Evolutionary conservation across 2,797 vertebrate genomes (phyloP), one percentile per base, ranked within the genome.

Genomic region (Lycodopsis pacificus): DNA sequence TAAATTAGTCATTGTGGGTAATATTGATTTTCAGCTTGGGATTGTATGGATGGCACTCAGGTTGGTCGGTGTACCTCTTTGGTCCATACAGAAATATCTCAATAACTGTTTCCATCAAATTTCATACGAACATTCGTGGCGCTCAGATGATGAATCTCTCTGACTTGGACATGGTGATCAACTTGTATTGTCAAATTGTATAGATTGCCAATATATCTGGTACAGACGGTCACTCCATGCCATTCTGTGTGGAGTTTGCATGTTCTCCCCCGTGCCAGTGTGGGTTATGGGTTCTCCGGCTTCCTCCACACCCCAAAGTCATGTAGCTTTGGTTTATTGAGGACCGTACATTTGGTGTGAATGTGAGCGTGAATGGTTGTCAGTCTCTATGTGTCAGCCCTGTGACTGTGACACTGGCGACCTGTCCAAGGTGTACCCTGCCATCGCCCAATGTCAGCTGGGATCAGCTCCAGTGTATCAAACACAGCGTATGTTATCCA

Each of bases 1-100:
- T 32, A 17, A 76, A 46, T 57, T 49, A 9, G 20, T 73, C n/a
- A 84, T 42, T 62, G 3, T 54, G 17, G 51, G 9, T 25, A 49
- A 22, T 65, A 61, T 19, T 17, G 20, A 58, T 61, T 48, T 68
- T 38, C 44, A 71, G 42, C 14, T 30, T 6, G 19, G 32, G 59
- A 12, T 49, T 46, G 12, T 12, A 56, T 48, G 12, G 49, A 62
- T 14, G 30, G 32, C 27, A 46, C n/a, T 46, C 17, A 13, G 19
- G 53, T 32, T 63, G 46, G 30, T 20, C 7, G 3, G 6, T 38
- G 27, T 12, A 42, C 22, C 7, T 40, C 19, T 73, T 49, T 40
- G 12, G 25, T 51, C 12, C 36, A 44, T 4, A 30, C 11, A 22
- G 34, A 65, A 40, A 49, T 44, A 27, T 40, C 1, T 54, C 30